Base-by-base conservation (phyloP, 2,113 vertebrate genomes). In the Ammospiza caudacuta region DNA sequence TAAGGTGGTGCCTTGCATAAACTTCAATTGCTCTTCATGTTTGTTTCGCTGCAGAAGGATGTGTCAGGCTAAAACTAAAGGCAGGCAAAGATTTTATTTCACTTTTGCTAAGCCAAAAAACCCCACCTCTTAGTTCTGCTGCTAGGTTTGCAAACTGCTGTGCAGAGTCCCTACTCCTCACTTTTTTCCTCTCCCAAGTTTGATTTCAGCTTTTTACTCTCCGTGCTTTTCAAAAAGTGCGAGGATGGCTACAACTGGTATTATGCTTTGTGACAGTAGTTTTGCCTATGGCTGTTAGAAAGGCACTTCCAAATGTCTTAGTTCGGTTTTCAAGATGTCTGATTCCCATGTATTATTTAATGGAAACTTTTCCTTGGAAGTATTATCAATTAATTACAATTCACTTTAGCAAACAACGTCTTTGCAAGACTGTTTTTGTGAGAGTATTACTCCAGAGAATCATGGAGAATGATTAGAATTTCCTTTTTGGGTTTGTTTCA, bases 301-400 rank as follows among this genome's bases (percentile, higher is more conserved):
- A 55, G 25, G n/a, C 57, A 11, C 20, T 91, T 89, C 54, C 57
- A 59, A 13, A 37, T 80, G 37, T 51, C 78, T 74, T 35, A 28
- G 21, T 88, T 66, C 1, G 11, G 8, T 89, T 92, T 76, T 64
- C 66, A 80, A 85, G 72, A 83, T 63, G 51, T 74, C 72, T 12
- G 11, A 55, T 90, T 73, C 41, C 70, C 0, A 1, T 17, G 16
- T 82, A 14, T 73, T 92, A 68, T 80, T 92, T 88, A 66, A 66
- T 89, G 72, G 92, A 93, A 86, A 80, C 39, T 96, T 91, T 91
- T 90, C 68, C 22, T 74, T 91, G 55, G 61, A 63, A 95, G 74
- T 86, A 81, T 29, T 88, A 77, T 29, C 46, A 35, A 70, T 94
- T 93, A 70, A 43, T 93, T 88, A 25, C 1, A 0, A 67, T 25